Evolutionary conservation across 1,140 invertebrate genomes (phyloP), one percentile per base, ranked within the genome.

Genomic region (Mizuhopecten yessoensis): DNA sequence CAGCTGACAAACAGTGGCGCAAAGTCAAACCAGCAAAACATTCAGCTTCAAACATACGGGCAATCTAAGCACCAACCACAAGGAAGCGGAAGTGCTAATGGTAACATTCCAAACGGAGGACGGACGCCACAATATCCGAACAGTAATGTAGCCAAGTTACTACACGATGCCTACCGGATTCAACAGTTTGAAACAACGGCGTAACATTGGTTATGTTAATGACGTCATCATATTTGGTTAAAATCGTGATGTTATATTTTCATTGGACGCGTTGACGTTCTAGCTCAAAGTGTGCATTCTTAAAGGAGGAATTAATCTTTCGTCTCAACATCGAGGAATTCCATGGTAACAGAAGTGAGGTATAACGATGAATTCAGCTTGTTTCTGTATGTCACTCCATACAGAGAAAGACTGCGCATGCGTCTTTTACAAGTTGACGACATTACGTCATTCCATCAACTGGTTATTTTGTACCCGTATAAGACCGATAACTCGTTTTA

Each of bases 121-220:
- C 86, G 90, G 49, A 11, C 57, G 29, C 90, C 87, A 88, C 86
- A 86, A 57, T 42, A 91, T 89, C 92, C 92, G 11, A 92, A 92
- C 45, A 90, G 92, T n/a, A 92, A 92, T 88, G 90, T 91, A 34
- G 93, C 92, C 15, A 94, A 94, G 90, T 89, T 94, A 34, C 91
- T 93, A 57, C 93, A 94, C 34, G 93, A 94, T 57, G 93, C 92
- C 5, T 94, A 94, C 49, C 89, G 94, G 91, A 94, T 94, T 57
- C 94, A 94, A 34, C 94, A 94, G 42, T 94, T 94, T 87, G 94
- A 94, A 88, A 94, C 94, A 15, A 94, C 94, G 23, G 94, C 94
- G 11, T 94, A 87, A 93, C 13, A 39, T 23, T 75, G 57, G 45
- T 29, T n/a, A 75, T 2, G 57, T 7, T 11, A 9, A 29, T 75